phyloP scores from a whole-genome alignment of 2,113 vertebrate genomes.

The Actenoides hombroni region DNA sequence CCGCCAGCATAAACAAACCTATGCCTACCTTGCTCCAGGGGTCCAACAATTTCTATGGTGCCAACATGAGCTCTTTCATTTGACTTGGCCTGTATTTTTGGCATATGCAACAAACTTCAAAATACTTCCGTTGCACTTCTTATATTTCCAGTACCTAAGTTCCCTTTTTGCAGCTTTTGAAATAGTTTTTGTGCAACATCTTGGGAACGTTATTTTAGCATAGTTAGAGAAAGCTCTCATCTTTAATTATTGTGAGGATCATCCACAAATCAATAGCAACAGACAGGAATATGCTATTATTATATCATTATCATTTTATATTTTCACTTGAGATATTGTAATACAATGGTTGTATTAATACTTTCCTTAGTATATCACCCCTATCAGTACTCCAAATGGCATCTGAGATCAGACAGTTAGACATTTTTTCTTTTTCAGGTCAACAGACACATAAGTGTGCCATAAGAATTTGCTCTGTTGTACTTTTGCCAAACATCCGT shows the following conservation, averaged over 20 bases:
- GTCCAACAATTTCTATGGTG: slow-evolving; percentile 5
- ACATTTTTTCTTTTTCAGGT: not conserved
- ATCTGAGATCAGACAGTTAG: not conserved
- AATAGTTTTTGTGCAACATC: not conserved
- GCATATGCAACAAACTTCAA: not conserved
- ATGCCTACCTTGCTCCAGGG: not conserved
- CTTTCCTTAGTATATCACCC: not conserved
- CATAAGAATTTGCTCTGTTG: not conserved
- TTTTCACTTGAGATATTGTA: not conserved
- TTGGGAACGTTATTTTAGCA: not conserved
- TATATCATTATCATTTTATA: not conserved
- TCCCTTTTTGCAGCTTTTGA: not conserved
- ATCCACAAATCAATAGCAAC: not conserved
- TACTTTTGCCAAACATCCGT: not conserved
- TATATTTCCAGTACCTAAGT: not conserved
- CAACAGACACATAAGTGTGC: not conserved
- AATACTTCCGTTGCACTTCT: not conserved
- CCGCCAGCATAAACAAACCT: slow-evolving; percentile 16
- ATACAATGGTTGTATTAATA: not conserved
- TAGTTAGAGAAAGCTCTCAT: not conserved
- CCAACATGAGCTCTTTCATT: not conserved
- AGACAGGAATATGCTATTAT: not conserved
- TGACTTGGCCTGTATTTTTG: slow-evolving; percentile 21
- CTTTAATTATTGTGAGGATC: not conserved
- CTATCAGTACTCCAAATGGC: not conserved